Percentiles rank a stretch among this genome's conserved stretches.
Conservation (phyloP, 2,888 invertebrate genomes). For the Caenorhabditis macrosperma region DNA sequence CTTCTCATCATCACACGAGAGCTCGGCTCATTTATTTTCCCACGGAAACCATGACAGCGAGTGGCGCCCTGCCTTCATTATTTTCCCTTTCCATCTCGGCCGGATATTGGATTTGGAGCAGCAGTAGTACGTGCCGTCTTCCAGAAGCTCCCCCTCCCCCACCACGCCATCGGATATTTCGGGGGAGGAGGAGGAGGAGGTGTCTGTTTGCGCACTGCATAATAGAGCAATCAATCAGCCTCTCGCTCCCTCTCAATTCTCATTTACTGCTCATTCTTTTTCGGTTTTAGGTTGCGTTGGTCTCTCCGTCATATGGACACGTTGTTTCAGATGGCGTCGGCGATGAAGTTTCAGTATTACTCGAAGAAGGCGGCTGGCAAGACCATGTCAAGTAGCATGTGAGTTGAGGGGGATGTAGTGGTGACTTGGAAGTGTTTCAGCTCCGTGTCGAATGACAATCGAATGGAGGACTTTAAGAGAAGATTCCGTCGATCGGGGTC, state of each 20-base stretch:
- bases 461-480: slow-evolving; percentile 79
- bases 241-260: slow-evolving; percentile 20
- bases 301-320: slow-evolving; percentile 38
- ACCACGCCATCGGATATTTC: slow-evolving; percentile 35
- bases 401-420: slow-evolving; percentile 12
- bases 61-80: slow-evolving; percentile 7
- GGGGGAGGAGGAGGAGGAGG: slow-evolving; percentile 27
- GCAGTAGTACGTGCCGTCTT: slow-evolving; percentile 48
- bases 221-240: slow-evolving; percentile 51
- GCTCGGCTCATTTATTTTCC: slow-evolving; percentile 50
- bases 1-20: slow-evolving; percentile 26
- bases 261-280: slow-evolving; percentile 21
- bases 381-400: slow-evolving; percentile 69
- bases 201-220: slow-evolving; percentile 48
- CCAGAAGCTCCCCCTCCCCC: too few species aligned
- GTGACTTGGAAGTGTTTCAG: slow-evolving; percentile 5
- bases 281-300: slow-evolving; percentile 47
- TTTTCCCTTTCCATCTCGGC: not conserved
- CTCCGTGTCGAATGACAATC: slow-evolving; percentile 45
- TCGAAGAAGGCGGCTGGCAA: slow-evolving; percentile 67
- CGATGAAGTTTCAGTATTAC: slow-evolving; percentile 78
- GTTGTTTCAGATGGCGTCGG: slow-evolving; percentile 74
- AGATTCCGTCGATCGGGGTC: slow-evolving; percentile 79
- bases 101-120: slow-evolving; percentile 41
- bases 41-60: slow-evolving; percentile 62